Conservation (phyloP, 2,797 vertebrate species). For the Gobio occitaniae region DNA sequence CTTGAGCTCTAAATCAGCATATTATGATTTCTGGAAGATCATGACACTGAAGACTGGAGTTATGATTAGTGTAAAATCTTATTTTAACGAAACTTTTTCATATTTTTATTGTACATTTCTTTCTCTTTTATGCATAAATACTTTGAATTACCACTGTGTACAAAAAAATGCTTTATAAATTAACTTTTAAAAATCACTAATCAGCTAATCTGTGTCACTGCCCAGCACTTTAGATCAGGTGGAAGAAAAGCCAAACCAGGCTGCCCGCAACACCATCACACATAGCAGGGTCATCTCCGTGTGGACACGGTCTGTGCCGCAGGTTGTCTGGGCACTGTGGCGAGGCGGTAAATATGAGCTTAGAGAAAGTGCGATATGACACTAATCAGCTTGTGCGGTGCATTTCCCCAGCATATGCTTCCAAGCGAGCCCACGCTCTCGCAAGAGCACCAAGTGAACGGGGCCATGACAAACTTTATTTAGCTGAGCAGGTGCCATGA, state of each 20-base stretch:
- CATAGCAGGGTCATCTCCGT: background rate
- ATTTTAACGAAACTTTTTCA: background rate
- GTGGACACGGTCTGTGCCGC: background rate
- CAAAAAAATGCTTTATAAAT: background rate
- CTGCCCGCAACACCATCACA: slow-evolving; percentile 56
- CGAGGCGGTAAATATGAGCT: slow-evolving; percentile 54
- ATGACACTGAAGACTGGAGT: too few species aligned
- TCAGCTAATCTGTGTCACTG: slow-evolving; percentile 72
- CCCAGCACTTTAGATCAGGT: slow-evolving; percentile 75
- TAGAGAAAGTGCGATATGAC: slow-evolving; percentile 57
- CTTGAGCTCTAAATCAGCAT: too few species aligned
- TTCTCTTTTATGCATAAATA: background rate
- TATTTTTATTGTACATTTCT: background rate
- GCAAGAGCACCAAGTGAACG: slow-evolving; percentile 10
- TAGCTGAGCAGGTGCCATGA: slow-evolving; percentile 36
- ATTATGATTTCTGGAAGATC: too few species aligned
- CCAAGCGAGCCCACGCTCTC: slow-evolving; percentile 17
- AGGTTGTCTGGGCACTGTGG: slow-evolving; percentile 25
- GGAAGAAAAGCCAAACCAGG: slow-evolving; percentile 52
- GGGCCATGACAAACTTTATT: slow-evolving; percentile 49
- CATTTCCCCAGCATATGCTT: slow-evolving; percentile 39
- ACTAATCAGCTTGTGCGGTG: slow-evolving; percentile 59
- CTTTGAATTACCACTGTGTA: background rate
- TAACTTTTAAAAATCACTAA: background rate
- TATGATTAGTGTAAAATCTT: too few species aligned